These are phyloP conservation scores for Drosophila subobscura DNA, from an alignment of 1,140 invertebrate species.

Conservation along the genomic window DNA sequence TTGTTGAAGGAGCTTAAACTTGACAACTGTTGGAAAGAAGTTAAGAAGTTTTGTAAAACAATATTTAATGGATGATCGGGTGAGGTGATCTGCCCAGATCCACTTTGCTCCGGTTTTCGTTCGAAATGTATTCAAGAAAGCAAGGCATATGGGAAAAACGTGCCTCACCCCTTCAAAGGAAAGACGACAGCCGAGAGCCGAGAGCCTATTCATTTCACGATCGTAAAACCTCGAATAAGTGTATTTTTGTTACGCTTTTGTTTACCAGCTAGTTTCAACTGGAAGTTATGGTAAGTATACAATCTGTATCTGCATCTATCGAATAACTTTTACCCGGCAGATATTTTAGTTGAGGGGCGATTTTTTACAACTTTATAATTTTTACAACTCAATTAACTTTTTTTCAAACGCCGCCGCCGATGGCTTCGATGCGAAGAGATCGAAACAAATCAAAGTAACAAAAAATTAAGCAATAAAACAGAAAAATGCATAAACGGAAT, in stretches of 20 bases:
- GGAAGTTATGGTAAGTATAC: conserved; percentile 56
- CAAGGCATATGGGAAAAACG: conserved; percentile 36
- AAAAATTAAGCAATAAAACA: conserved; percentile 74
- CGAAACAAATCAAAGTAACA: conserved; percentile 57
- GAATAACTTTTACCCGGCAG: conserved; percentile 55
- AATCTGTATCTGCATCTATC: conserved; percentile 40
- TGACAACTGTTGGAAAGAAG: too few relatives aligned
- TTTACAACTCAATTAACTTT: conserved; percentile 82
- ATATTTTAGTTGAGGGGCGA: conserved; percentile 15
- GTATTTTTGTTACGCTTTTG: conserved; percentile 65
- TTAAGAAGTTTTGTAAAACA: conserved; percentile 12
- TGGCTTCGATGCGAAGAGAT: conserved; percentile 9
- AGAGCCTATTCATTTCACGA: conserved; percentile 71
- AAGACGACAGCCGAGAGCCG: conserved; percentile 33
- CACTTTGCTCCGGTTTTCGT: conserved; percentile 49
- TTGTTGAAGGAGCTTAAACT: too few relatives aligned
- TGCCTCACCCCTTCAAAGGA: conserved; percentile 24
- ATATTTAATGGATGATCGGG: conserved; percentile 13
- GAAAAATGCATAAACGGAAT: conserved; percentile 79
- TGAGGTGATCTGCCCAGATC: conserved; percentile 37
- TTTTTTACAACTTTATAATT: conserved; percentile 82
- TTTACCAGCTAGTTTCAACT: conserved; percentile 69
- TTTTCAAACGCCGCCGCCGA: conserved; percentile 61
- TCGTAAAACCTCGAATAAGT: conserved; percentile 64
- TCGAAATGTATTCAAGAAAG: conserved; percentile 1